Percentiles rank a stretch among this genome's conserved stretches.
Evolutionary conservation across 2,797 vertebrate species (phyloP).

Genomic region (Tragelaphus oryx): DNA sequence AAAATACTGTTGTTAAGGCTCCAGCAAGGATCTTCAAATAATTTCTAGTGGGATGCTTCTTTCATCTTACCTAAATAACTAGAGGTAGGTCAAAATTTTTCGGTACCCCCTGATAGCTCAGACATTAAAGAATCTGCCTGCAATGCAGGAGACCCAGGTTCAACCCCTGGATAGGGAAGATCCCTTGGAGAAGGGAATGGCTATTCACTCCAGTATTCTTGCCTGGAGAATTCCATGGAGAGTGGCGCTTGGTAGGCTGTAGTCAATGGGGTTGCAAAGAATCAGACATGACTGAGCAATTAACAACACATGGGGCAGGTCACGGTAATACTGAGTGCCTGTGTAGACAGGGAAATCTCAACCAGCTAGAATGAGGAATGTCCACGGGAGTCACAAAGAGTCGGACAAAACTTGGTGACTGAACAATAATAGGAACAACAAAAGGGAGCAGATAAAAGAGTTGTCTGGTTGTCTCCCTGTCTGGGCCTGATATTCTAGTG

Average conservation of each 20-base stretch:
- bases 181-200: background rate
- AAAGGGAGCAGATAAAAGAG: background rate
- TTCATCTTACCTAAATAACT: background rate
- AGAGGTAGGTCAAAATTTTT: background rate
- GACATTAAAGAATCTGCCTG: accelerated
- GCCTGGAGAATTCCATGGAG: background rate
- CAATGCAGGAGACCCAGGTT: background rate
- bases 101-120: background rate
- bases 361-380: background rate
- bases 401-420: accelerated
- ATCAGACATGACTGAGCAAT: background rate
- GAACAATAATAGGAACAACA: background rate
- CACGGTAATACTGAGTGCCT: background rate
- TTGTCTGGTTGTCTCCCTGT: accelerated
- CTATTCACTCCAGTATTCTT: background rate
- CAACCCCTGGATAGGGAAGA: background rate
- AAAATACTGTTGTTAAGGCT: background rate
- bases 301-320: background rate
- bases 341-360: background rate
- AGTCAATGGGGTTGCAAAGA: background rate
- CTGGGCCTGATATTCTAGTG: background rate
- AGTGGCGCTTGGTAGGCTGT: background rate
- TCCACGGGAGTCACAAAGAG: background rate
- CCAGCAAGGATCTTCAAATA: background rate
- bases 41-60: background rate